phyloP scores from a whole-genome alignment of 2,888 invertebrate species.

The Cancer borealis region DNA sequence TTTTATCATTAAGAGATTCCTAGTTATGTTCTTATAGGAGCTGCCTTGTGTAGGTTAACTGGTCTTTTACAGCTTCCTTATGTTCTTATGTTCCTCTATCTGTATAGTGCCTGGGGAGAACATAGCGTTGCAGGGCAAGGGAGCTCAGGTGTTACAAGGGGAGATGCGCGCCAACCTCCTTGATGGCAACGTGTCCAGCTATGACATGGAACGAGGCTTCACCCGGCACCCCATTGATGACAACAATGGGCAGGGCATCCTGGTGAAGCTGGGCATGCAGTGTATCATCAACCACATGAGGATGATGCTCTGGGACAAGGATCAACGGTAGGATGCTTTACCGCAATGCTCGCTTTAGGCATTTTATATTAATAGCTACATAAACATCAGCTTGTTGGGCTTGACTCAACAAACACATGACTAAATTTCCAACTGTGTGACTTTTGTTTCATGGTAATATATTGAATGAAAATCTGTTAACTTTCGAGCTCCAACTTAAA shows the following conservation, averaged over 20 bases:
- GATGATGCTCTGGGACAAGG: constrained; percentile 96
- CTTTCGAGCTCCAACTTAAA: too few species aligned
- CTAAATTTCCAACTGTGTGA: too few species aligned
- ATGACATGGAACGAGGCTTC: constrained; percentile 96
- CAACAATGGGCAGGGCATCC: constrained; percentile 86
- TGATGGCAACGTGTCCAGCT: constrained; percentile 91
- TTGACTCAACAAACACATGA: too few species aligned
- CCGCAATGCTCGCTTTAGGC: neutral
- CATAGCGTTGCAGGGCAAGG: constrained; percentile 89
- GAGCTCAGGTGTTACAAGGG: constrained; percentile 89
- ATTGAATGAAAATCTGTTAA: too few species aligned
- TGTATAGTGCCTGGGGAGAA: constrained; percentile 92
- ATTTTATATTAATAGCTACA: too few species aligned
- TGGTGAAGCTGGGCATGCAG: constrained; percentile 88
- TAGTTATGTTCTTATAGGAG: too few species aligned
- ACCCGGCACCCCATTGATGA: constrained; percentile 92
- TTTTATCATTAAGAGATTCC: neutral
- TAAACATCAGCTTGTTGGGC: too few species aligned
- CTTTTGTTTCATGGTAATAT: too few species aligned
- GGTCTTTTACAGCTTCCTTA: too few species aligned
- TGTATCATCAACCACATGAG: constrained; percentile 96
- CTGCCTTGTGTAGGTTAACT: too few species aligned
- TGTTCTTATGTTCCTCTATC: neutral
- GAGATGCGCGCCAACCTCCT: constrained; percentile 93
- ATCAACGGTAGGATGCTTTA: constrained; percentile 84